Base-by-base conservation (phyloP, 2,888 invertebrate genomes). In the Ligdia adustata region DNA sequence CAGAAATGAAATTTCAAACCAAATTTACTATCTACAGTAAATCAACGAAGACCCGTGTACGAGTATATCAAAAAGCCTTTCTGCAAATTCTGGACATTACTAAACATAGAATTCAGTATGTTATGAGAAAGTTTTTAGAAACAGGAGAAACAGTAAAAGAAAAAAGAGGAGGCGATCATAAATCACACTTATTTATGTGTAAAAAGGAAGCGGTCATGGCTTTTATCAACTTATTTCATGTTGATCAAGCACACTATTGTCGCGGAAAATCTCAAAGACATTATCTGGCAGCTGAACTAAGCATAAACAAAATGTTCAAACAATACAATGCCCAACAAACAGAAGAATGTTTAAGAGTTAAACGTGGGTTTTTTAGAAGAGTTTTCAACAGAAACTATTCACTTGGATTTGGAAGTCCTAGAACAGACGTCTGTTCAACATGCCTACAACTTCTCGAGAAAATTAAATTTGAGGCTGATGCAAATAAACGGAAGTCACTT, bases 221-320 rank as follows among this genome's bases (percentile, higher is more conserved):
- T 13, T 62, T 63, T 37, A 60, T 62, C 6, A 54, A 58, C 14
- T 22, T 45, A 22, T 55, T 60, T 47, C 46, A 52, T 16, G 41
- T 37, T 14, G 28, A 57, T 9, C 58, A 66, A 53, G 38, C 55
- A 12, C 64, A 61, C 28, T 64, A 64, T 35, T 64, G 59, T 38
- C 48, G 62, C 5, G 45, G 48, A 28, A 42, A 55, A 32, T 39
- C 49, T 26, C 28, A 44, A 33, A 41, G 51, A 50, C 22, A 26
- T 24, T 56, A 57, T 24, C 42, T 56, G 22, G 9, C 51, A 16
- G 44, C 54, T 7, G 52, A 56, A 40, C 43, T 57, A 9, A 47
- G 28, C 27, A 60, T 60, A 6, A 52, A 52, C 34, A 54, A 57
- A 39, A 40, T 57, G 43, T 50, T 39, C 22, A 54, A 46, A 39